Evolutionary conservation across 2,888 invertebrate genomes (phyloP).

Genomic region (Limnephilus marmoratus): DNA sequence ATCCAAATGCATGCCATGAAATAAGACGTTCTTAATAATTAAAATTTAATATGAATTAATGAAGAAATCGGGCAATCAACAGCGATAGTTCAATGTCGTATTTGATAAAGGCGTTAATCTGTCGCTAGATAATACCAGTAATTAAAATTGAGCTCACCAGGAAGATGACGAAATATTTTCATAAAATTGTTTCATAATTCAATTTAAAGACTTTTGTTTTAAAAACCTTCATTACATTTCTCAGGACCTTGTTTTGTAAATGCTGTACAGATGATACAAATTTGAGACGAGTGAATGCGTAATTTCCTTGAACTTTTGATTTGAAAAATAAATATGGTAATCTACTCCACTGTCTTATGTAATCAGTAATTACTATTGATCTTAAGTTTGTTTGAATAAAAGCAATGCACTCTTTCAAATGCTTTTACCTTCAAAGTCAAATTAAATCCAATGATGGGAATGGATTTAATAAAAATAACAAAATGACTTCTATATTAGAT

Average conservation of each 20-base stretch:
- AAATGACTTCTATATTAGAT: not conserved
- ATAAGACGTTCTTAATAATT: not conserved
- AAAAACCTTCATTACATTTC: not conserved
- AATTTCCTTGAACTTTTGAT: not conserved
- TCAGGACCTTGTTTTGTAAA: not conserved
- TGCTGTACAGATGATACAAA: not conserved
- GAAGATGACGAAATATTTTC: not conserved
- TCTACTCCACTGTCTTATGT: not conserved
- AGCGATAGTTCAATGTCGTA: not conserved
- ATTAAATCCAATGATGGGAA: not conserved
- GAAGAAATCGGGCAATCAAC: not conserved
- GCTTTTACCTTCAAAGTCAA: not conserved
- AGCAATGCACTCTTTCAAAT: not conserved
- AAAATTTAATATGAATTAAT: not conserved
- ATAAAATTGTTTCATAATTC: not conserved
- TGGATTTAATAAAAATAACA: not conserved
- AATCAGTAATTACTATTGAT: not conserved
- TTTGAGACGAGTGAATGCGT: not conserved
- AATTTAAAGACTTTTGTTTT: not conserved
- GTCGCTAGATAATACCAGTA: not conserved
- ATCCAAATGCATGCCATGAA: not conserved
- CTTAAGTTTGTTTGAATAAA: not conserved
- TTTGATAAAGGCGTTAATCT: not conserved
- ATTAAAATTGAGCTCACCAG: not conserved
- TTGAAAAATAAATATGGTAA: not conserved